A percentile compares a stretch with the other conserved stretches of the same genome.
phyloP scores from a whole-genome alignment of 2,888 invertebrate species.

The Frankliniella fusca region DNA sequence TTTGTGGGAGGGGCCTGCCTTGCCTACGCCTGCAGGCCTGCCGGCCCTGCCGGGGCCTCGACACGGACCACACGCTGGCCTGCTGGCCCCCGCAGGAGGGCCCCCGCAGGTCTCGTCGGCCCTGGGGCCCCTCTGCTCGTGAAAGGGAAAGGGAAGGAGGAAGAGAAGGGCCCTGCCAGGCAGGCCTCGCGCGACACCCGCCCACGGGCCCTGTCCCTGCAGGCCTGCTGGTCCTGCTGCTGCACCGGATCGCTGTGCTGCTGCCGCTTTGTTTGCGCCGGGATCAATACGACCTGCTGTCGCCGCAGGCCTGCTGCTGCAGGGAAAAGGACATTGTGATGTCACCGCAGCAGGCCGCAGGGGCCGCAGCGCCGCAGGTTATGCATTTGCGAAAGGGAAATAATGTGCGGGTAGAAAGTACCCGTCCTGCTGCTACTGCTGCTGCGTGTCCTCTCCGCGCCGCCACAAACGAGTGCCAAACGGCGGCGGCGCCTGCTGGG shows the following conservation, averaged over 20 bases:
- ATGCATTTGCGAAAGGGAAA: not conserved
- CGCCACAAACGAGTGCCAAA: no score
- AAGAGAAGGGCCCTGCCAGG: not conserved
- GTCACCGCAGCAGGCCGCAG: not conserved
- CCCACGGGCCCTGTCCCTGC: no score
- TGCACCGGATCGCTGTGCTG: not conserved
- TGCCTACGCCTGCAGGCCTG: no score
- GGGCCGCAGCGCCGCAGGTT: not conserved
- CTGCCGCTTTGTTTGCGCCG: not conserved
- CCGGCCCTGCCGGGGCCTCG: no score
- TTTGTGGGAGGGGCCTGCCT: no score
- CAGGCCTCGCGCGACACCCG: no score
- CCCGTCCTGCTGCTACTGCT: no score
- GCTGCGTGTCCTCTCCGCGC: no score
- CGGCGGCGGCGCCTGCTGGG: no score
- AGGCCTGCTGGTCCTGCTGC: not conserved
- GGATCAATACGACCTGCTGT: no score
- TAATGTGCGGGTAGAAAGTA: no score
- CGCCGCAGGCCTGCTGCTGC: not conserved
- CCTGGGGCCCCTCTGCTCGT: not conserved
- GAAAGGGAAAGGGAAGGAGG: constrained; percentile 4
- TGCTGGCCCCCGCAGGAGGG: not conserved
- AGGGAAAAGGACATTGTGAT: constrained; percentile 2
- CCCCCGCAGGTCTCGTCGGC: no score
- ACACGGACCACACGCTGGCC: not conserved